Evolutionary conservation across 2,888 invertebrate genomes (phyloP).

Genomic region (Rhagium mordax): DNA sequence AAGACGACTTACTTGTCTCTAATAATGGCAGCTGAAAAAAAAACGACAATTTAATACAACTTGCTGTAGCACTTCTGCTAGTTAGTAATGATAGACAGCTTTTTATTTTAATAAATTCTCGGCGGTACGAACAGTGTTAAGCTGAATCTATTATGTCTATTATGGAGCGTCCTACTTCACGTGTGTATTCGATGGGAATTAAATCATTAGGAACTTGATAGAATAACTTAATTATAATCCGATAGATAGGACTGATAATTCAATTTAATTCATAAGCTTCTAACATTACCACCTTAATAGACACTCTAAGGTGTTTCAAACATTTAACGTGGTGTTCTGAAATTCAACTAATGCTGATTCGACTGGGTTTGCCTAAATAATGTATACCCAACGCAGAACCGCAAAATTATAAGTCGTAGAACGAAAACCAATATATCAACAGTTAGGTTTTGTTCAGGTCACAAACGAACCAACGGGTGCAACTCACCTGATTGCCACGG

Average conservation of each 20-base stretch:
- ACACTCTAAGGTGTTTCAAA: background rate
- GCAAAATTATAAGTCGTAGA: no score
- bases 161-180: background rate
- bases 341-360: background rate
- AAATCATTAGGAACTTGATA: background rate
- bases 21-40: constrained; percentile 66
- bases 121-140: background rate
- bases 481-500: no score
- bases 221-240: background rate
- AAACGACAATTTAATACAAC: constrained; percentile 18
- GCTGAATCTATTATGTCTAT: background rate
- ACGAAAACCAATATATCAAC: no score
- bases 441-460: no score
- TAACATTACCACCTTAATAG: background rate
- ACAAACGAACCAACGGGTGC: no score
- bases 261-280: background rate
- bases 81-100: background rate
- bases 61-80: background rate
- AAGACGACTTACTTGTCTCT: constrained; percentile 66
- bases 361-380: no score
- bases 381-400: no score
- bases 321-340: background rate
- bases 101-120: background rate
- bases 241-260: background rate
- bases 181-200: background rate